Evolutionary conservation across 2,113 vertebrate species (phyloP).

Genomic region (Nyctereutes procyonoides): DNA sequence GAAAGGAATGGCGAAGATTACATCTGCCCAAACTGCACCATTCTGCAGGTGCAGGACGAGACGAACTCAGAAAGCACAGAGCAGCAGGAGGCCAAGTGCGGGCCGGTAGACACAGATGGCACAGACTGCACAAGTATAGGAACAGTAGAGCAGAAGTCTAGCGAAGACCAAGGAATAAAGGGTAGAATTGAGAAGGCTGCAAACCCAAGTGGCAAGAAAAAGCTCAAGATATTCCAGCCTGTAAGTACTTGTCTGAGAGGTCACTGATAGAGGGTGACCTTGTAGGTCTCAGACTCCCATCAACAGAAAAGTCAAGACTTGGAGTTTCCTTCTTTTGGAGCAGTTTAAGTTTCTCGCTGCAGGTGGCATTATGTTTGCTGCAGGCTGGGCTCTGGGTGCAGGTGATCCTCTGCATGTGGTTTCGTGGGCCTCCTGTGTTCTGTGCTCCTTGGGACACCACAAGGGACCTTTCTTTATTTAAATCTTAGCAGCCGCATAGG

Average conservation of each 20-base stretch:
- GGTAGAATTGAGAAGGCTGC: conserved; percentile 91
- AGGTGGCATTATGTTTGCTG: fast-evolving
- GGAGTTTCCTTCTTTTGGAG: too few species aligned
- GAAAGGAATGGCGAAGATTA: conserved; percentile 93
- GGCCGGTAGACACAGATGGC: conserved; percentile 78
- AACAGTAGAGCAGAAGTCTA: conserved; percentile 84
- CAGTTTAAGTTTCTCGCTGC: too few species aligned
- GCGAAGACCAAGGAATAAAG: conserved; percentile 91
- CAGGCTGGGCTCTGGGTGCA: background rate
- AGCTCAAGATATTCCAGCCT: conserved; percentile 99
- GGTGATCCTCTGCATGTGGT: background rate
- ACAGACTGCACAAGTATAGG: conserved; percentile 86
- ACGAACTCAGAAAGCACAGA: conserved; percentile 65
- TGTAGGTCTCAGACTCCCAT: fast-evolving
- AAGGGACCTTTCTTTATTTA: background rate
- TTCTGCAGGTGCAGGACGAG: conserved; percentile 92
- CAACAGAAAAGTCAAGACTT: too few species aligned
- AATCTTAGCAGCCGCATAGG: background rate
- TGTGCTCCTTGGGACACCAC: fast-evolving
- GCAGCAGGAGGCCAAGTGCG: conserved; percentile 74
- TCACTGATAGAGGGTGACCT: fast-evolving
- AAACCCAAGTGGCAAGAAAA: conserved; percentile 98
- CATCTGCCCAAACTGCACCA: conserved; percentile 92
- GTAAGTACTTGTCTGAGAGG: conserved; percentile 87
- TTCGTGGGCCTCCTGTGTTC: background rate